A percentile compares a stretch with the other conserved stretches of the same genome.
phyloP scores from a whole-genome alignment of 2,888 invertebrate genomes.

The Lithophane semibrunnea region DNA sequence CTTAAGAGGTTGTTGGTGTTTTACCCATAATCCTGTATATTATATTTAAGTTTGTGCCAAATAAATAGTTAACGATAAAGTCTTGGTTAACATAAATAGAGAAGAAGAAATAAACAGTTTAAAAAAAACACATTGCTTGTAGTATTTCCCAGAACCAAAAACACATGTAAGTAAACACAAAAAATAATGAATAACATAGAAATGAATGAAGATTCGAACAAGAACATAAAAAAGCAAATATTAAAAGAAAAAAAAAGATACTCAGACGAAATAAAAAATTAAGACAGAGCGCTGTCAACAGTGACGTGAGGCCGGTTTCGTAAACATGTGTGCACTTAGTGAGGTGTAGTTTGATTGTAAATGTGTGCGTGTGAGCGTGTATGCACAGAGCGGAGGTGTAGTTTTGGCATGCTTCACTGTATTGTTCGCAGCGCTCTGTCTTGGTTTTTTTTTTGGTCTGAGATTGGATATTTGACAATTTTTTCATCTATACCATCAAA shows the following conservation, averaged over 20 bases:
- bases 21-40: too few relatives aligned
- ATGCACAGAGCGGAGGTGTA: too few relatives aligned
- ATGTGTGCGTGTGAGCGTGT: too few relatives aligned
- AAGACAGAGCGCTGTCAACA: too few relatives aligned
- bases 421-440: too few relatives aligned
- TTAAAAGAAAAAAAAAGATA: neutral
- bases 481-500: neutral
- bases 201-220: conserved; percentile 35
- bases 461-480: conserved; percentile 23
- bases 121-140: neutral
- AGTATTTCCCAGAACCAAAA: conserved; percentile 33
- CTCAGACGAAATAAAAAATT: too few relatives aligned
- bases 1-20: too few relatives aligned
- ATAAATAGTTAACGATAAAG: neutral
- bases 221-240: conserved; percentile 27
- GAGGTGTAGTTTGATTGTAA: too few relatives aligned
- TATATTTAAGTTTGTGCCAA: neutral
- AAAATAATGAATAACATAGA: conserved; percentile 26
- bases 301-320: too few relatives aligned
- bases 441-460: too few relatives aligned
- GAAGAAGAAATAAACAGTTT: neutral
- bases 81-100: neutral
- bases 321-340: too few relatives aligned
- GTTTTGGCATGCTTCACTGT: too few relatives aligned
- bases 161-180: conserved; percentile 14